Base-by-base conservation (phyloP, 2,113 vertebrate genomes). In the Grantiella picta region DNA sequence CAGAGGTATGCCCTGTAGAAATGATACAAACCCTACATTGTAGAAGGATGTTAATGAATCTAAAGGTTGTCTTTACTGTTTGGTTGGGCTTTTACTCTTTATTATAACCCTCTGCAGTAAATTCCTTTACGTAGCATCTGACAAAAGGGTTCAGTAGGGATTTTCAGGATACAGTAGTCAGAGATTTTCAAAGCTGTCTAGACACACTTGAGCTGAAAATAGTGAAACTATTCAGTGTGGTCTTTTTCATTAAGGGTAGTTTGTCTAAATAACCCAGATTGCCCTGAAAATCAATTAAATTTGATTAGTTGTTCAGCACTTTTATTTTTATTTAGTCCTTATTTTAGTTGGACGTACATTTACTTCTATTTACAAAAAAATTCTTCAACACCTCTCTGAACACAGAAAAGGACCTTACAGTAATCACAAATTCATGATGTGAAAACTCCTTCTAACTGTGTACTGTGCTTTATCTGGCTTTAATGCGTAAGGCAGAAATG, bases 11-110 rank as follows among this genome's bases (percentile, higher is more conserved):
- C 57, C 9, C 27, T 44, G 20, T 49, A 82, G 40, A 82, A 90
- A 36, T 2, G 0, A 40, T 13, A 68, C 4, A 68, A 92, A 3
- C 2, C 9, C 27, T 38, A 16, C 13, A 18, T 4, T 45, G 20
- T n/a, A 79, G 70, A 33, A 0, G 2, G 31, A 68, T 1, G 10
- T 60, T 71, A 76, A n/a, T 53, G 10, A 42, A 36, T 75, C 2
- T 1, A 31, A 56, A 82, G 23, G 19, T 33, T 60, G 29, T 31
- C 16, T 82, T 78, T 90, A 17, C 44, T 38, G 1, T 64, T 79
- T 5, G 0, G 3, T 84, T 66, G 76, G 72, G 24, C 18, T 86
- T 69, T 80, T 53, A 69, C 4, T 56, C 18, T 59, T 12, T 15
- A 2, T 52, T 75, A 27, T 15, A 31, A 36, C 49, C 49, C 25